Evolutionary conservation across 2,888 invertebrate species (phyloP), one percentile per base, ranked within the genome.

Genomic region (Ochropleura leucogaster): DNA sequence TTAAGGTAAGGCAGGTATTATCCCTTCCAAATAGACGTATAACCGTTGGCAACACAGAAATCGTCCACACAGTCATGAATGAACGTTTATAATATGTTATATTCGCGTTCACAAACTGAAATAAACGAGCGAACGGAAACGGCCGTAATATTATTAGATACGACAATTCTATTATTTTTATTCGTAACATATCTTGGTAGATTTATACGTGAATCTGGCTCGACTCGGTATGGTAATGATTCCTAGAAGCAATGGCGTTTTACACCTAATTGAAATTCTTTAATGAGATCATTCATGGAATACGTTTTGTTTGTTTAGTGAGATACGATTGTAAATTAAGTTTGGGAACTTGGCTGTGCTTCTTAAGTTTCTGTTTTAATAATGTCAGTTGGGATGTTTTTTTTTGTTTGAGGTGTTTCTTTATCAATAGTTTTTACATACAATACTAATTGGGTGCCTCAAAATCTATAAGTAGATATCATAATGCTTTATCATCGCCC

Each of bases 111-210:
- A 92, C 91, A 92, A 89, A 94, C 94, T 90, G 93, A 96, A 96
- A 96, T 96, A 96, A 96, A 95, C 95, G 91, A 93, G 94, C 93
- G 94, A 95, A 94, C 96, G 96, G 96, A 96, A 96, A 95, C 95
- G 95, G 92, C 93, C 93, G 94, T 92, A 92, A 92, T 96, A 96
- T 96, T 96, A 96, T 96, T 96, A 96, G 96, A 96, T 90, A 93
- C 95, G 95, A 96, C 95, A 96, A 96, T 96, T 96, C 96, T 96
- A 96, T 96, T 96, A 96, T 96, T 96, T 96, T 96, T 96, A 96
- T 96, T 96, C 95, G 95, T 95, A 95, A 95, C 95, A 95, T 93
- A 95, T 95, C 95, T 95, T 92, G 89, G 94, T 93, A 95, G 94
- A 95, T 91, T 94, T 93, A 94, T 92, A 93, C 94, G 94, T 95